A percentile compares a stretch with the other conserved stretches of the same genome.
Conservation (phyloP, 2,888 invertebrate genomes). For the Eupithecia subfuscata region DNA sequence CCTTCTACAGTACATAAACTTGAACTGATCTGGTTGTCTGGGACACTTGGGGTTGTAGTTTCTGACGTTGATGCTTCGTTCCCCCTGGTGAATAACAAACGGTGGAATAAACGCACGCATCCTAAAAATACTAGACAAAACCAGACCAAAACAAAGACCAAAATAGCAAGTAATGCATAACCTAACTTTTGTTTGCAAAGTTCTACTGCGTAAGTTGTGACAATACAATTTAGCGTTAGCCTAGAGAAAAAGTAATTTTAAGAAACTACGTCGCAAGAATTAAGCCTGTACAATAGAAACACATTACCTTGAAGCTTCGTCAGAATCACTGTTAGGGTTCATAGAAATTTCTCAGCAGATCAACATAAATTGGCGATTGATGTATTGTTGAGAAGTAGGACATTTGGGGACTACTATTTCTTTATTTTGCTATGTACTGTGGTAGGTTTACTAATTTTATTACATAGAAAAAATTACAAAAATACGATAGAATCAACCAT, state of each 20-base stretch:
- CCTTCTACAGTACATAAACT: slow-evolving; percentile 69
- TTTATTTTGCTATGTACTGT: not conserved
- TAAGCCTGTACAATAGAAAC: slow-evolving; percentile 36
- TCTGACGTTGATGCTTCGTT: slow-evolving; percentile 83
- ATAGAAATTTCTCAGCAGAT: slow-evolving; percentile 76
- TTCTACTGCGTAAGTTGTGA: not conserved
- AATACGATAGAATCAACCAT: slow-evolving; percentile 53
- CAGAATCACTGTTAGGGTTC: slow-evolving; percentile 83
- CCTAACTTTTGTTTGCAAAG: slow-evolving; percentile 52
- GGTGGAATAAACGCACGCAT: slow-evolving; percentile 22
- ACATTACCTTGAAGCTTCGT: slow-evolving; percentile 84
- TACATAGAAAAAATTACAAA: slow-evolving; percentile 56
- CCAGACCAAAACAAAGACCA: slow-evolving; percentile 70
- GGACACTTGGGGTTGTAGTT: slow-evolving; percentile 67
- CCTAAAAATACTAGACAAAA: slow-evolving; percentile 37
- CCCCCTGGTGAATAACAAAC: slow-evolving; percentile 65
- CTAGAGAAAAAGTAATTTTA: not conserved
- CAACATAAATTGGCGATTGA: slow-evolving; percentile 64
- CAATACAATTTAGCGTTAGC: not conserved
- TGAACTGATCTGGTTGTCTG: slow-evolving; percentile 60
- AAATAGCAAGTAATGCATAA: slow-evolving; percentile 81
- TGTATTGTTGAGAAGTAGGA: slow-evolving; percentile 52
- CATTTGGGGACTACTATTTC: slow-evolving; percentile 51
- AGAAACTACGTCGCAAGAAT: slow-evolving; percentile 26
- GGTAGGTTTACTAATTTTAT: not conserved